phyloP scores from a whole-genome alignment of 1,140 invertebrate genomes.

The Bacillus rossius region DNA sequence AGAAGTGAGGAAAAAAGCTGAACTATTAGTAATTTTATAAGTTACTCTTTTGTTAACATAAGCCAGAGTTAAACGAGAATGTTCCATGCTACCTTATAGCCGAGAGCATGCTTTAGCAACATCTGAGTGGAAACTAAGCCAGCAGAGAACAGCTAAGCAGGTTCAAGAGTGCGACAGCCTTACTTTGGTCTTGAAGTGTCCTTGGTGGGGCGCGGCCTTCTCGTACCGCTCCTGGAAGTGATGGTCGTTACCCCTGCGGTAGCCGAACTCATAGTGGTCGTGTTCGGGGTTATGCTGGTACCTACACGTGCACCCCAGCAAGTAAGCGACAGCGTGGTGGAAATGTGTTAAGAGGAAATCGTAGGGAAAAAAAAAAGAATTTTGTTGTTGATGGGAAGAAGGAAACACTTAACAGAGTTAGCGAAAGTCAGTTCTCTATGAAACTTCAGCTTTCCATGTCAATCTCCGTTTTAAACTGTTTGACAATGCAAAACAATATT shows the following conservation, averaged over 20 bases:
- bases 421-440: background rate
- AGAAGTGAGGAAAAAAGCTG: too few species aligned
- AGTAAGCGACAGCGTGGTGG: conserved; percentile 1
- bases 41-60: too few species aligned
- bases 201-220: conserved; percentile 53
- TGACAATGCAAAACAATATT: too few species aligned
- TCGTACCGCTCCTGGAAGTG: conserved; percentile 66
- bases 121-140: background rate
- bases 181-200: conserved; percentile 69
- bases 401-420: background rate
- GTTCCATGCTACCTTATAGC: too few species aligned
- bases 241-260: conserved; percentile 58
- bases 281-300: conserved; percentile 60
- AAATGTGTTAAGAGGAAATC: conserved; percentile 11
- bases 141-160: background rate
- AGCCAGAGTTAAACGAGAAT: too few species aligned
- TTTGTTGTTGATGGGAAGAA: background rate
- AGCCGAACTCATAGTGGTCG: conserved; percentile 62
- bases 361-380: background rate
- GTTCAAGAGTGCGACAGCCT: background rate
- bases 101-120: too few species aligned
- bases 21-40: too few species aligned
- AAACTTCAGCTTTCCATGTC: too few species aligned
- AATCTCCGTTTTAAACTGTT: too few species aligned
- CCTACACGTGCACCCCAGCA: conserved; percentile 37